A percentile compares a stretch with the other conserved stretches of the same genome.
These are phyloP conservation scores for Herpetotheres cachinnans DNA, from an alignment of 2,113 vertebrate species.

Conservation along the genomic window DNA sequence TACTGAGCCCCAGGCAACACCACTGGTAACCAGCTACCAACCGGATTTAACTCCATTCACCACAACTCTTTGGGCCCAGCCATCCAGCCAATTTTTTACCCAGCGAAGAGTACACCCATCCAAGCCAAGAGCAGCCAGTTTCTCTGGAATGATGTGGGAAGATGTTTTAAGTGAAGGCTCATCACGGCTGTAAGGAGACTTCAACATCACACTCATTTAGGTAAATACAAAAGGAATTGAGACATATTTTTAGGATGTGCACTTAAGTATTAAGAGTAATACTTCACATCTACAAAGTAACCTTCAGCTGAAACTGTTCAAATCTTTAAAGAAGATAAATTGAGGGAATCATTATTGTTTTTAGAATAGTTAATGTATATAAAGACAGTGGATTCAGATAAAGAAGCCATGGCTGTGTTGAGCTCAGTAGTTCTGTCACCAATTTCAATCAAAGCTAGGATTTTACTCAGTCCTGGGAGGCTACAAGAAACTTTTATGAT, in stretches of 20 bases:
- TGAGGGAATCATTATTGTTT: neutral
- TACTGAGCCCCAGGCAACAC: neutral
- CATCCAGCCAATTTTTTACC: neutral
- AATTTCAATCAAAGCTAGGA: neutral
- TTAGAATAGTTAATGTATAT: neutral
- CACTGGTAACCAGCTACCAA: neutral
- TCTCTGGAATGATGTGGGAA: neutral
- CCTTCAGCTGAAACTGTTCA: neutral
- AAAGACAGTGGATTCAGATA: neutral
- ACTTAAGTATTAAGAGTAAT: neutral
- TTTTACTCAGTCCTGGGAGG: neutral
- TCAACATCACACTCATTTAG: neutral
- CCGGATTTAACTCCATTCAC: neutral
- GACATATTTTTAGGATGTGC: neutral
- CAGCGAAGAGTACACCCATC: neutral
- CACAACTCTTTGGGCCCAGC: neutral
- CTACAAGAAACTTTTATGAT: neutral
- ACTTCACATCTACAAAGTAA: neutral
- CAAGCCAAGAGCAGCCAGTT: neutral
- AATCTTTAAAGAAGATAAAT: neutral
- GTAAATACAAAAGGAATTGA: neutral
- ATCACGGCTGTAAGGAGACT: neutral
- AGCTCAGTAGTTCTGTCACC: neutral
- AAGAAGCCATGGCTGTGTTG: neutral
- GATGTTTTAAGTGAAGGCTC: neutral